Base-by-base conservation (phyloP, 2,888 invertebrate species). In the Tenthredo amoena region DNA sequence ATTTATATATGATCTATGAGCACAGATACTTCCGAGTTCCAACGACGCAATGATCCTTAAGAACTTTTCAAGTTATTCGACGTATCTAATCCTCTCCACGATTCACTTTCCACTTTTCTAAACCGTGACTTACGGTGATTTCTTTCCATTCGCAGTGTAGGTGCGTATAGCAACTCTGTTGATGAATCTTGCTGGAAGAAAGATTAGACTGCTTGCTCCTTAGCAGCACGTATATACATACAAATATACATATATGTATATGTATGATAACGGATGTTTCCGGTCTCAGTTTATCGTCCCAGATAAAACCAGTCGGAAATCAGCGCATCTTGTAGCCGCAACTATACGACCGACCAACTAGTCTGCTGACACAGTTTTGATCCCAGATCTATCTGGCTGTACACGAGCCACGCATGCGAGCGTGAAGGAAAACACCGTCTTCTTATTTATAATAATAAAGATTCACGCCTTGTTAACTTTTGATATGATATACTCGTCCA, bases 301-400 rank as follows among this genome's bases (percentile, higher is more conserved):
- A 83, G 83, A 68, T 83, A 83, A 83, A 83, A 83, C 83, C 83
- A 83, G 83, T 83, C 83, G 83, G 83, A 83, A 83, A 83, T 58
- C 68, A 68, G 83, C 83, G 58, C 81, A 37, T 81, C 58, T 81
- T 37, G 7, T 31, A 77, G 26, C 37, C 40, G 74, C 26, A 18
- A n/a, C 37, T 21, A 26, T 62, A 18, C 50, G 7, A 21, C 4
- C 62, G 62, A 81, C 81, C 81, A 50, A 62, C 81, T 81, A 81
- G 81, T 81, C 62, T 26, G 81, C 58, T 81, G 81, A 81, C 81
- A 81, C 81, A 81, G 81, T 62, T 81, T 62, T 40, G 9, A 81
- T 81, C 10, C 81, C 21, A 62, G 58, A 81, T 21, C 15, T 34
- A 62, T 62, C 21, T 21, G 62, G 62, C 18, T 18, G 18, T 68